Base-by-base conservation (phyloP, 2,888 invertebrate species). In the Abrostola tripartita region DNA sequence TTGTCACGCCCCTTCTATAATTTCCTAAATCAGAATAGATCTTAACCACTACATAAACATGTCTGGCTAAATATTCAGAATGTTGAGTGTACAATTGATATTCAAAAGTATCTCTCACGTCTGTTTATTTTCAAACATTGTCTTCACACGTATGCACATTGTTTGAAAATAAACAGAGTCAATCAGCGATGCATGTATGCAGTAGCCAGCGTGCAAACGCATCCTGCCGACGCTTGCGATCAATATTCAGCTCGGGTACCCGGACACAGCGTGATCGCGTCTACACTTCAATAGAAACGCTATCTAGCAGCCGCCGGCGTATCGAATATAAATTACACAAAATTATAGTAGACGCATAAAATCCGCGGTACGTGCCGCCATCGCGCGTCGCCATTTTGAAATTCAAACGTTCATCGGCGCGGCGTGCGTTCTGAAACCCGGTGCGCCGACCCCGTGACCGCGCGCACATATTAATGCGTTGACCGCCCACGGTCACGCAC, bases 281-380 rank as follows among this genome's bases (percentile, higher is more conserved):
- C 87, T 80, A 85, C 86, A 91, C 91, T 89, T 91, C 92, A 91
- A 92, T 91, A 89, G 90, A 85, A 88, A 87, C 88, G 87, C 87
- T 89, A 91, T 90, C 89, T 88, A 90, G 81, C 81, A 83, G 87
- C 90, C 89, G 90, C 85, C 72, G 61, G 84, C 88, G 92, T 86
- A 91, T 89, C 90, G 94, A 92, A 94, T 94, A 92, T 93, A 92
- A 93, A 94, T 92, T 92, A 92, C 88, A 90, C 88, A 84, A 92
- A 88, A 88, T 89, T 88, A 88, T 89, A 88, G 88, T 84, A 88
- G 87, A 85, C 87, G 87, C 86, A 89, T 88, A 87, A 88, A 88
- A 86, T 88, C 88, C 80, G 87, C 89, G 83, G 81, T 81, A 83
- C 86, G 84, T 86, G 85, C 80, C 62, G 74, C 79, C 79, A 81